These are phyloP conservation scores for Zaprionus lineosus DNA, from an alignment of 2,888 invertebrate genomes.

Conservation along the genomic window DNA sequence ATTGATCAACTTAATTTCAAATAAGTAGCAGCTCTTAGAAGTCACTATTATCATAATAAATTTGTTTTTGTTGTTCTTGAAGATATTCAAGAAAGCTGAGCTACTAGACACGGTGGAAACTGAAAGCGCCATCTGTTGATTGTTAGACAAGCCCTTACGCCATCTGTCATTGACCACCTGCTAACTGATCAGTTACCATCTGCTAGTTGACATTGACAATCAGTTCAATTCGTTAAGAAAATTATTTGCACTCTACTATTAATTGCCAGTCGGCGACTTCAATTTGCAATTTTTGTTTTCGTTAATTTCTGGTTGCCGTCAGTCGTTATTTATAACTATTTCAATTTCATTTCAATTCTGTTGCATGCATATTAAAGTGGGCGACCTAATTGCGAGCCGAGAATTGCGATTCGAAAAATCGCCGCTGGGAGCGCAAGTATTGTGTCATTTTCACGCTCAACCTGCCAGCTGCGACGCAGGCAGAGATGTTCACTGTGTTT, in stretches of 20 bases:
- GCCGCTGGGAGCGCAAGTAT: conserved; percentile 37
- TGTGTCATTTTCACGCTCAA: conserved; percentile 54
- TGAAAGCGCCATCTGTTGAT: conserved; percentile 16
- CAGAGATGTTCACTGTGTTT: conserved; percentile 22
- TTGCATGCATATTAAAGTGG: conserved; percentile 66
- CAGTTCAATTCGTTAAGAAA: conserved; percentile 59
- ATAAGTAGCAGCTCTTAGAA: no score
- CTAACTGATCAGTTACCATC: conserved; percentile 7
- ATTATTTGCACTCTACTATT: conserved; percentile 64
- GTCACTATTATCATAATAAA: no score
- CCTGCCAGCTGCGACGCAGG: conserved; percentile 3
- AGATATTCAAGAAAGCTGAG: no score
- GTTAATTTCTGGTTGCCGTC: conserved; percentile 33
- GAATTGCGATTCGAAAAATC: conserved; percentile 41
- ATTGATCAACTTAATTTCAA: no score
- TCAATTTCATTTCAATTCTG: conserved; percentile 47
- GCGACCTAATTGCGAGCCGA: conserved; percentile 69
- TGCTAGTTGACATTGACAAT: conserved; percentile 63
- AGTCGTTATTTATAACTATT: conserved; percentile 58
- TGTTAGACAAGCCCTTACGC: not conserved
- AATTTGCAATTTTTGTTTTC: conserved; percentile 11
- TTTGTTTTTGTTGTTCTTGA: no score
- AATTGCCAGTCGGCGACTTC: conserved; percentile 45
- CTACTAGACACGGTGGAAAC: not conserved
- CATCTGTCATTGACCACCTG: conserved; percentile 1